Percentiles rank a stretch among this genome's conserved stretches.
Evolutionary conservation across 2,113 vertebrate species (phyloP).

Genomic region (Phyllostomus hastatus): DNA sequence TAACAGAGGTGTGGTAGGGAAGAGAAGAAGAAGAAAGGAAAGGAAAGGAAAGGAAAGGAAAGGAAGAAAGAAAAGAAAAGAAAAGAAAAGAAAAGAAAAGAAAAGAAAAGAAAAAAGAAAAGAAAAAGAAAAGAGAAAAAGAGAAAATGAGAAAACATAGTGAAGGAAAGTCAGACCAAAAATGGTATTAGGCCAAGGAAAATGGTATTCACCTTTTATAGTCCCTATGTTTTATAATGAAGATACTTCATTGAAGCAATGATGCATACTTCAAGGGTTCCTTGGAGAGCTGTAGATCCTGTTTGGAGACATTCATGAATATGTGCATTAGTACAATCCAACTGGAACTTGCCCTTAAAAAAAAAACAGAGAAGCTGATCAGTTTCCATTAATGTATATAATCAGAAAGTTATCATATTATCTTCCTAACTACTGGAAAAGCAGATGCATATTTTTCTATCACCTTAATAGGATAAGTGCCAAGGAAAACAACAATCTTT

Average conservation of each 20-base stretch:
- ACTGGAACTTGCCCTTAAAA: constrained; percentile 84
- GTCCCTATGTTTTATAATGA: constrained; percentile 87
- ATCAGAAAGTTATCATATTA: constrained; percentile 86
- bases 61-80: not conserved
- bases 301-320: constrained; percentile 90
- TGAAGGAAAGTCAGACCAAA: constrained; percentile 76
- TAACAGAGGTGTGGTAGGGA: not conserved
- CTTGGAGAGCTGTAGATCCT: constrained; percentile 86
- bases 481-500: constrained; percentile 71
- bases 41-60: no score
- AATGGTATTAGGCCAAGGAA: constrained; percentile 80
- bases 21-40: not conserved
- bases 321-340: constrained; percentile 87
- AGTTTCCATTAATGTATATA: constrained; percentile 85
- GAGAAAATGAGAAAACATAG: constrained; percentile 41
- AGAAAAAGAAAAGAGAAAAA: not conserved
- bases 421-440: constrained; percentile 79
- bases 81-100: not conserved
- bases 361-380: constrained; percentile 84
- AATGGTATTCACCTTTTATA: constrained; percentile 86
- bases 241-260: constrained; percentile 90
- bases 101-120: no score
- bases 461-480: constrained; percentile 71
- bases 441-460: constrained; percentile 70
- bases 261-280: constrained; percentile 87